Evolutionary conservation across 2,888 invertebrate species (phyloP), one percentile per base, ranked within the genome.

Genomic region (Ecdyonurus torrentis): DNA sequence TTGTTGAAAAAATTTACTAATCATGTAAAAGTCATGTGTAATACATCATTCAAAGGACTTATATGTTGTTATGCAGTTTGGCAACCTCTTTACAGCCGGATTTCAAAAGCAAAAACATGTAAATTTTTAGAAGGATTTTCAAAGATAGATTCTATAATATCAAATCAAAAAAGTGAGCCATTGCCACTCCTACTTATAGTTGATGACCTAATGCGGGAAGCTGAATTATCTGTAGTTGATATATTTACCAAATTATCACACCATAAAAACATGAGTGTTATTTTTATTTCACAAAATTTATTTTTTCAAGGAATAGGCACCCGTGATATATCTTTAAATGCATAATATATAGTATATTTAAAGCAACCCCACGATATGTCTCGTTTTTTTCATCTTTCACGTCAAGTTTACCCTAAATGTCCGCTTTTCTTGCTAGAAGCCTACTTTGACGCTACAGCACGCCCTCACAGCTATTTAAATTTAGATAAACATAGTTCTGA

Each of bases 391-490:
- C 64, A 63, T 63, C 61, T 65, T 5, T 61, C 65, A 1, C 23
- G 65, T 1, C 66, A 66, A 58, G 63, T 67, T 2, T 66, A 23
- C n/a, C 65, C 68, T 0, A 62, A 67, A 60, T 60, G 65, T 19
- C 63, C 64, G 1, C 61, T 62, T 53, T 68, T 68, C 62, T 18
- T 67, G 7, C 63, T 65, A 58, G 66, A 68, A n/a, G 62, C 64
- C 2, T 67, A 66, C 62, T 62, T 63, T 2, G 65, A 67, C 58
- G 66, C 67, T 0, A 66, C 66, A 1, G 2, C 24, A 2, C 23
- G 18, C 2, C 63, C 63, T 0, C 66, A 66, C 23, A 63, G 66
- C 2, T 66, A 66, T 53, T 24, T 63, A 20, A 23, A 63, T 37
- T 37, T 37, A 37, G 37, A 37, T 10, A 37, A 37, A 37, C 37